Percentiles rank a stretch among this genome's conserved stretches.
Evolutionary conservation across 1,140 invertebrate genomes (phyloP).

Genomic region (Panagrolaimus sp.): DNA sequence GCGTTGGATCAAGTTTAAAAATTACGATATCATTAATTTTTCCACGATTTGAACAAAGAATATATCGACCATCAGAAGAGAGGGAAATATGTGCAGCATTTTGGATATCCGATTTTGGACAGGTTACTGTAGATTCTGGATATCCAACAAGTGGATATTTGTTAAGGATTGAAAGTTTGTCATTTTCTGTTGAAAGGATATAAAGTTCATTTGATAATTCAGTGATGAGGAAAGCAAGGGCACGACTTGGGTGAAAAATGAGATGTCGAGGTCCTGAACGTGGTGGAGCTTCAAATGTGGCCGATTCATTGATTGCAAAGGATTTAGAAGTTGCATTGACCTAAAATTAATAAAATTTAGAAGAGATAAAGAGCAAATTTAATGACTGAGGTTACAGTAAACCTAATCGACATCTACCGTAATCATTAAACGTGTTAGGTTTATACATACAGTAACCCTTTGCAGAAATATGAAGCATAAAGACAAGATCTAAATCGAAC

Average conservation of each 20-base stretch:
- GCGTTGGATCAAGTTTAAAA: background rate
- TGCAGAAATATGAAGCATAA: too few species aligned
- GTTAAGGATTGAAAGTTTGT: background rate
- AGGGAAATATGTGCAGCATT: slow-evolving; percentile 22
- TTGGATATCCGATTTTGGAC: slow-evolving; percentile 7
- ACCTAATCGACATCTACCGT: too few species aligned
- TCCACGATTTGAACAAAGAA: slow-evolving; percentile 26
- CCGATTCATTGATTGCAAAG: background rate
- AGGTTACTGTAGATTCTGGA: background rate
- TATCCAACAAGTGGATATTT: background rate
- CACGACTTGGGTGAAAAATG: slow-evolving; percentile 19
- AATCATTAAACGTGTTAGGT: too few species aligned
- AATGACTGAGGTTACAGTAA: too few species aligned
- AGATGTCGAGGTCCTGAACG: slow-evolving; percentile 25
- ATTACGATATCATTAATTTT: slow-evolving; percentile 1
- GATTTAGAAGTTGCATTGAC: background rate
- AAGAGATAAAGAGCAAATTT: too few species aligned
- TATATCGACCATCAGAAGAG: slow-evolving; percentile 16
- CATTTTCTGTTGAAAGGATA: slow-evolving; percentile 10
- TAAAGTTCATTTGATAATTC: slow-evolving; percentile 22
- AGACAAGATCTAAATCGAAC: too few species aligned
- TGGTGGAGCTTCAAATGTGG: background rate
- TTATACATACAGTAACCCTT: too few species aligned
- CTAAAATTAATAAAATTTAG: background rate
- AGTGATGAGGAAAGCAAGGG: slow-evolving; percentile 22